phyloP scores from a whole-genome alignment of 2,888 invertebrate genomes.

The Sarcophaga rosellei region DNA sequence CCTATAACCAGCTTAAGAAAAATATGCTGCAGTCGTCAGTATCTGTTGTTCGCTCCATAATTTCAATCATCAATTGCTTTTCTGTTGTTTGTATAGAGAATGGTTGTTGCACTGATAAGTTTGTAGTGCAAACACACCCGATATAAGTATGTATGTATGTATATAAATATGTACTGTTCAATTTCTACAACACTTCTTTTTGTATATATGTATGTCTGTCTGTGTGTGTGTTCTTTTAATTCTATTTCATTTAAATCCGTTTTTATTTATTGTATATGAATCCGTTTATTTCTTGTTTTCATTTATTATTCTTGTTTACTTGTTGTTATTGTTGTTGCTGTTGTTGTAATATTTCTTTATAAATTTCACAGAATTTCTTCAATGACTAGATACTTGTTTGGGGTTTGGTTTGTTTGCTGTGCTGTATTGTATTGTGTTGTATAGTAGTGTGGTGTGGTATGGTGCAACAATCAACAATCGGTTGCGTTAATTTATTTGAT shows the following conservation, averaged over 20 bases:
- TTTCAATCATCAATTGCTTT: not conserved
- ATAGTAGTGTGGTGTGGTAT: no score
- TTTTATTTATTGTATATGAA: not conserved
- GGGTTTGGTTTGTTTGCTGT: not conserved
- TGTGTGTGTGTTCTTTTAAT: not conserved
- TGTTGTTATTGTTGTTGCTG: no score
- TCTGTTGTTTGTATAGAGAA: not conserved
- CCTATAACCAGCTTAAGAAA: not conserved
- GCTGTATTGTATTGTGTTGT: no score
- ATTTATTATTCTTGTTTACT: no score
- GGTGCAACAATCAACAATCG: not conserved
- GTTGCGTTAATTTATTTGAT: slow-evolving; percentile 5
- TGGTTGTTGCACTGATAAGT: slow-evolving; percentile 22
- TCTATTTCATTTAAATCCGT: slow-evolving; percentile 21
- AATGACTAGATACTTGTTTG: slow-evolving; percentile 6
- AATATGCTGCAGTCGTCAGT: not conserved
- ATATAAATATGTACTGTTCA: not conserved
- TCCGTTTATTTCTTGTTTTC: no score
- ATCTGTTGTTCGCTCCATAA: not conserved
- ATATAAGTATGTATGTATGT: not conserved
- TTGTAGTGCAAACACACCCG: slow-evolving; percentile 47
- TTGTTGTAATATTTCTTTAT: no score
- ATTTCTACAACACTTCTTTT: slow-evolving; percentile 4
- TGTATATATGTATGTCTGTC: not conserved
- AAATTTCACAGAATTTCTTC: slow-evolving; percentile 37